Base-by-base conservation (phyloP, 2,888 invertebrate genomes). In the Diarsia rubi region DNA sequence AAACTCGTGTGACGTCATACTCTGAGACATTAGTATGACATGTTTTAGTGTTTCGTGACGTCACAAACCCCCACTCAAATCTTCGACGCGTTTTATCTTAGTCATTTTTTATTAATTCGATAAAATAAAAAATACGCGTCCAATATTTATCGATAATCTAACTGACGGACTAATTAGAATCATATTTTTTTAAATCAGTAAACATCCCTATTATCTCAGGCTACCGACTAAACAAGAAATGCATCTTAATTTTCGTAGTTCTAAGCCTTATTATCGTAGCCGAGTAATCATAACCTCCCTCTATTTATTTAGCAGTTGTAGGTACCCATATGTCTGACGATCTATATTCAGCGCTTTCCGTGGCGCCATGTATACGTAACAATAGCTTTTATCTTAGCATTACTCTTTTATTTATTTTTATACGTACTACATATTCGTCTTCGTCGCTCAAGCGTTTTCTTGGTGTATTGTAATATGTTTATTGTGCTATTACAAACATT, bases 351-450 rank as follows among this genome's bases (percentile, higher is more conserved):
- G 68, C 73, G 44, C n/a, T 42, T 44, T 60, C 52, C 42, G 49
- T 84, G 81, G 84, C 81, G 84, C 80, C 80, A 57, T 54, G 3
- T 47, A 57, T 24, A 59, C 72, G 37, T 37, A 44, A 71, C 80
- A 81, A 84, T 81, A 65, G 64, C n/a, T 52, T 68, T 49, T 57
- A 68, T 68, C n/a, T 70, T 19, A 44, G n/a, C 57, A 44, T 79
- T 54, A 52, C 27, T n/a, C 19, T 68, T 73, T 81, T 73, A 73
- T 79, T 73, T 81, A 81, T 81, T 83, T 81, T 83, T 83, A 84
- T 83, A 69, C 49, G 19, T 5, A 66, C 16, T 24, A 16, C 19
- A 21, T 31, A 52, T 52, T 16, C 12, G 12, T 52, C 31, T 57
- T 65, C 21, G 21, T 69, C 27, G 12, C 19, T 49, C 31, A 31